Base-by-base conservation (phyloP, 1,140 invertebrate species). In the Theocolax elegans region DNA sequence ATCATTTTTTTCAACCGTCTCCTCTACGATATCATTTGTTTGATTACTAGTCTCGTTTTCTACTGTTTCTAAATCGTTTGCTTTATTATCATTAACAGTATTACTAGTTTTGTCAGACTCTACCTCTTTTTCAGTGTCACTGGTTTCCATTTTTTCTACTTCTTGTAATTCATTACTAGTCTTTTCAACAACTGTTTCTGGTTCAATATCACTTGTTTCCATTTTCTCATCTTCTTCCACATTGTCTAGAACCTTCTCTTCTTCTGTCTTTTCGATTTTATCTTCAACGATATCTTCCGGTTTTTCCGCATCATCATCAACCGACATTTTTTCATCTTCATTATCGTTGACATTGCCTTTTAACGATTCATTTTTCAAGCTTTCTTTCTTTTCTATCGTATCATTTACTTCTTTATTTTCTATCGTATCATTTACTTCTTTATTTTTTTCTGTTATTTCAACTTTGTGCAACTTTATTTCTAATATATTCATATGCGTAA, bases 401-500 rank as follows among this genome's bases (percentile, higher is more conserved):
- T 23, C 25, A 51, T 64, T 23, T 59, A 4, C 19, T 40, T 13
- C 7, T 40, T 13, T 53, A 54, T 15, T 21, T 38, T 35, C 13
- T 25, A 25, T 46, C 35, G n/a, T 4, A 19, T n/a, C 0, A 15
- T 12, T 54, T 10, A 67, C 62, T 35, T 74, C 49, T 44, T 48
- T 48, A 51, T 25, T 29, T 21, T 49, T 54, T 66, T 31, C 19
- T 21, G 53, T 13, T 48, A 58, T 15, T 67, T 70, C 44, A 42
- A 81, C 23, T 59, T 75, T 78, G n/a, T 78, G 17, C 6, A 85
- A 60, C 29, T 79, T 74, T 10, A 85, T 56, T 40, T 73, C 65
- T n/a, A 76, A 73, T n/a, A 77, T 78, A 35, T 83, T 84, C 7
- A 74, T 76, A 59, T 84, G 83, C 0, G 76, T 76, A 7, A 85